Percentiles rank a stretch among this genome's conserved stretches.
Evolutionary conservation across 2,113 vertebrate genomes (phyloP).

Genomic region (Dendrocopos noguchii): DNA sequence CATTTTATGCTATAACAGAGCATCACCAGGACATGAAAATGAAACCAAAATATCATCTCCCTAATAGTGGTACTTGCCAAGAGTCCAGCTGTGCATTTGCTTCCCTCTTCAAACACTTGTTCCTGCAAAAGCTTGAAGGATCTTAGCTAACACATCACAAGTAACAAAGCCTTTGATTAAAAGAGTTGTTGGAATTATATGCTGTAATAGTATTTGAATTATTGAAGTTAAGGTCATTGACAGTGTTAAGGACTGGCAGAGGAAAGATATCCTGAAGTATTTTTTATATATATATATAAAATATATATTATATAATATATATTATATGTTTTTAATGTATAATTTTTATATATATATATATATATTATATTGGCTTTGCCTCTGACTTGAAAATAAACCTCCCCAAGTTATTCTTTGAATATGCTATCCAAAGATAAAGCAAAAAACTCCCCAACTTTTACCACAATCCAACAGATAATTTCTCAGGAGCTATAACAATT

Average conservation of each 20-base stretch:
- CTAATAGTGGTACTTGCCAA: neutral
- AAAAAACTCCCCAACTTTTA: neutral
- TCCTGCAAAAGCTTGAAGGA: neutral
- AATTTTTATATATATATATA: too few species aligned
- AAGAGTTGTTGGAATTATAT: neutral
- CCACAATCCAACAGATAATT: neutral
- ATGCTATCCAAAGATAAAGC: neutral
- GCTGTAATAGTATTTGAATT: neutral
- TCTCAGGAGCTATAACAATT: neutral
- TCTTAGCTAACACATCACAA: neutral
- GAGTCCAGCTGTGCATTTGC: neutral
- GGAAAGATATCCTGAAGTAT: neutral
- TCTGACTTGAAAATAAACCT: neutral
- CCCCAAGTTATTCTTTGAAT: neutral
- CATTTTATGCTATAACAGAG: neutral
- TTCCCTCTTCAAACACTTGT: neutral
- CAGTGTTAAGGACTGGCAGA: neutral
- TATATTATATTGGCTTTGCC: neutral
- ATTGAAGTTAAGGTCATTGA: neutral
- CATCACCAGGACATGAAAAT: neutral
- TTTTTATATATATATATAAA: neutral
- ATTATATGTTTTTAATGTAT: too few species aligned
- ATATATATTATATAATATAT: neutral
- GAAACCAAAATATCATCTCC: neutral
- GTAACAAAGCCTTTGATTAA: neutral